These are phyloP conservation scores for Bothrops jararaca DNA, from an alignment of 2,113 vertebrate genomes.

Conservation along the genomic window DNA sequence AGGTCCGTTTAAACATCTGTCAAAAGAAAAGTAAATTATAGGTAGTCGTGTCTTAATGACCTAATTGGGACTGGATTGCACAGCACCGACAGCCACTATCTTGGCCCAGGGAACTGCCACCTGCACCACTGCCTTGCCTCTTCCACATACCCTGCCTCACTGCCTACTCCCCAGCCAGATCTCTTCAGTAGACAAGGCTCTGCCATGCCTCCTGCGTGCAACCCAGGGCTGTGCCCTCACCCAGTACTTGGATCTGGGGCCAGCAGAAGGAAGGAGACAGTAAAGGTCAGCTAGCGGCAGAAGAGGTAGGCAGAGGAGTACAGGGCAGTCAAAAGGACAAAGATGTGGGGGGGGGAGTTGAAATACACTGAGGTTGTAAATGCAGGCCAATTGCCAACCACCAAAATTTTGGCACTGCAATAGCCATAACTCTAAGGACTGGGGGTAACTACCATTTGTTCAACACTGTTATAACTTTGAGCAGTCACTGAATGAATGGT, in stretches of 20 bases:
- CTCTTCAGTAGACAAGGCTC: background rate
- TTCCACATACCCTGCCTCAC: background rate
- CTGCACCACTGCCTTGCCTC: background rate
- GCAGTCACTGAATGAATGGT: background rate
- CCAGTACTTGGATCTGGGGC: background rate
- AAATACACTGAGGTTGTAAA: background rate
- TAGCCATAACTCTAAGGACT: background rate
- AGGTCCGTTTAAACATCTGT: background rate
- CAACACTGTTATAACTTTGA: background rate
- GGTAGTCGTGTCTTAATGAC: background rate
- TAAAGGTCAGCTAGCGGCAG: background rate
- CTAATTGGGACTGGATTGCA: background rate
- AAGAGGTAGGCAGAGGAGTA: background rate
- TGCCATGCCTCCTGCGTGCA: background rate
- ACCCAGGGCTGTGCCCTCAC: too few relatives aligned
- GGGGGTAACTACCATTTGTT: background rate
- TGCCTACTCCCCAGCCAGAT: background rate
- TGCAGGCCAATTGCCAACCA: background rate
- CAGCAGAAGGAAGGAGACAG: background rate
- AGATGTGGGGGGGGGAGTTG: background rate
- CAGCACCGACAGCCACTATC: background rate
- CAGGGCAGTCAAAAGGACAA: background rate
- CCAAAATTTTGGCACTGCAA: background rate
- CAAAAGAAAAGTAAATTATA: background rate
- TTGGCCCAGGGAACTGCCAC: background rate